Evolutionary conservation across 2,113 vertebrate species (phyloP), one percentile per base, ranked within the genome.

Genomic region (Dissostichus mawsoni): DNA sequence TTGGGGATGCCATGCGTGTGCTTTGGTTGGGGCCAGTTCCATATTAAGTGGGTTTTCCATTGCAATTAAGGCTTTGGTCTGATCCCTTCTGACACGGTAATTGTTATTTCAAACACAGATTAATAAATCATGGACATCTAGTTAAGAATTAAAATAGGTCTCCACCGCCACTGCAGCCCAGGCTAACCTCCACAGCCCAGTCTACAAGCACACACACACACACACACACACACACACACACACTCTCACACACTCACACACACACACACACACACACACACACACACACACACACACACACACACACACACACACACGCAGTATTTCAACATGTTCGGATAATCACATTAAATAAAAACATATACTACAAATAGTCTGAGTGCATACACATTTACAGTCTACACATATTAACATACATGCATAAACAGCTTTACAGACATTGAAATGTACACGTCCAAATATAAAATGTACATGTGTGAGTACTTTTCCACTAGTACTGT

Each of bases 71-170:
- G 93, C 91, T 96, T 95, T 95, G 94, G 94, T 91, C 92, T 95
- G 94, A 96, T 96, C 95, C 92, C 93, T 96, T 95, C 95, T 93
- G 93, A 95, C 95, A 96, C 85, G 82, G 94, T 96, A 96, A 96
- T 97, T 98, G 96, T 97, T 96, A 96, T 97, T 97, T 97, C 94
- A 96, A 96, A 97, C 95, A 92, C 90, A 93, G 93, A 97, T 97
- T 95, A 97, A 98, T 97, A 98, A 98, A 97, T 97, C 94, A 97
- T 97, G 93, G 93, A 93, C 90, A 89, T 93, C 94, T 97, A 96
- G 95, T 96, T 96, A 96, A 95, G 95, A 96, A 97, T 97, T 96
- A 96, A 98, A 97, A 96, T 94, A 92, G 95, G 94, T 94, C 95
- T 95, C 85, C 74, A 87, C 82, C 84, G 81, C 88, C 64, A 89